Conservation (phyloP, 2,797 vertebrate species). For the Glossophaga mutica region DNA sequence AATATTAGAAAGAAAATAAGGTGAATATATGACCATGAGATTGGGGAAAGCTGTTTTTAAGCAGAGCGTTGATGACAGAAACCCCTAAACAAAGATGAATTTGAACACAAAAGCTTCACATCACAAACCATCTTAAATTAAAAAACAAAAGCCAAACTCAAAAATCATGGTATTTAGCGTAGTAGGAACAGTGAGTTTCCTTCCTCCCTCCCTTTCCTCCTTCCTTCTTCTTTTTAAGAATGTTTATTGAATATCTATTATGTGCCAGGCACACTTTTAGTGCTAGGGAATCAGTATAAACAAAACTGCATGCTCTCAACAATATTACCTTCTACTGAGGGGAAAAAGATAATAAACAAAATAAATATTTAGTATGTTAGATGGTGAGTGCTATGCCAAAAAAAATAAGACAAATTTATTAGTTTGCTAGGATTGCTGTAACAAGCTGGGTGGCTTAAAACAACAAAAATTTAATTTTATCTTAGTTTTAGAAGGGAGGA, state of each 20-base stretch:
- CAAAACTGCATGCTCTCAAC: not conserved
- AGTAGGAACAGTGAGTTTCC: not conserved
- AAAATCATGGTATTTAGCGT: not conserved
- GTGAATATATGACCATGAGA: not conserved
- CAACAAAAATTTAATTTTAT: not conserved
- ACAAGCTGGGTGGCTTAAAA: not conserved
- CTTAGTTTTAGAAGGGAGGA: not conserved
- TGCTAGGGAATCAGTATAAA: not conserved
- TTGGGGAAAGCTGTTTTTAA: slow-evolving; percentile 1
- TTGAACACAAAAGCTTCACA: not conserved
- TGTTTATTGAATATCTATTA: not conserved
- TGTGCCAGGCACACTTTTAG: not conserved
- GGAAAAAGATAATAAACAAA: not conserved
- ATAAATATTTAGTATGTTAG: not conserved
- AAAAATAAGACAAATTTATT: not conserved
- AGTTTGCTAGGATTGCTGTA: not conserved
- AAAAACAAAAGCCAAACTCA: not conserved
- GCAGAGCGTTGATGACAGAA: not conserved
- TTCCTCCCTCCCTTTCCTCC: not conserved
- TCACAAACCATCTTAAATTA: slow-evolving; percentile 19
- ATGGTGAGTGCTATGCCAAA: not conserved
- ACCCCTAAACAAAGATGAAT: not conserved
- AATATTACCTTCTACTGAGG: not conserved
- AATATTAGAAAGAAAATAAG: slow-evolving; percentile 13
- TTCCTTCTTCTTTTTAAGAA: not conserved